Conservation (phyloP, 2,113 vertebrate genomes). For the Mustela nigripes region DNA sequence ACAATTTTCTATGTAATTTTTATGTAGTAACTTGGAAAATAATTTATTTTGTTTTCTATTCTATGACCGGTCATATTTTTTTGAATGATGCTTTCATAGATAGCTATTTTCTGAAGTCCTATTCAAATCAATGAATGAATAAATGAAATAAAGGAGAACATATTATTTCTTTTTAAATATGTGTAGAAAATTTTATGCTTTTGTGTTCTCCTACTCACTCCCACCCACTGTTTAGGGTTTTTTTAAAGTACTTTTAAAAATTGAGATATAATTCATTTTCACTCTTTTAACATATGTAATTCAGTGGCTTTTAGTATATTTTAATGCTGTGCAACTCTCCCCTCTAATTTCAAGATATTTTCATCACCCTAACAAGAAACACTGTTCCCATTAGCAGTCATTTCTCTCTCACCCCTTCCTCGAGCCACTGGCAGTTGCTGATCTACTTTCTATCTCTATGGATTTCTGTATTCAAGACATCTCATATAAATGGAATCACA, state of each 20-base stretch:
- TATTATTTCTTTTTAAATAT: slow-evolving; percentile 50
- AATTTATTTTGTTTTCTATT: slow-evolving; percentile 48
- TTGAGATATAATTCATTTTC: not conserved
- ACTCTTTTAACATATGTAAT: not conserved
- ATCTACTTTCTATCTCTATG: not conserved
- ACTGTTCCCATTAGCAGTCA: not conserved
- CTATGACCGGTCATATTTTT: slow-evolving; percentile 10
- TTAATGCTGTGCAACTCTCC: not conserved
- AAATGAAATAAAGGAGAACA: slow-evolving; percentile 55
- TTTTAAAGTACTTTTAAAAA: not conserved
- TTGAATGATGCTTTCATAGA: slow-evolving; percentile 18
- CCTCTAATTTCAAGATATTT: not conserved
- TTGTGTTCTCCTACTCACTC: slow-evolving; percentile 30
- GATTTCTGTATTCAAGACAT: not conserved
- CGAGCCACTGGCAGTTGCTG: not conserved
- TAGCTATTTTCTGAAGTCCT: slow-evolving; percentile 44
- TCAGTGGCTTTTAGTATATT: not conserved
- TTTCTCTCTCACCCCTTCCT: not conserved
- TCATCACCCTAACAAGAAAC: not conserved
- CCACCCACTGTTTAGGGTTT: not conserved
- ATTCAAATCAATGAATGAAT: slow-evolving; percentile 42
- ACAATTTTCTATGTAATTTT: slow-evolving; percentile 39
- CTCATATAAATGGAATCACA: not conserved
- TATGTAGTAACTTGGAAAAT: slow-evolving; percentile 38
- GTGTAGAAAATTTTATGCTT: not conserved